Base-by-base conservation (phyloP, 2,113 vertebrate genomes). In the Accipiter cooperii region DNA sequence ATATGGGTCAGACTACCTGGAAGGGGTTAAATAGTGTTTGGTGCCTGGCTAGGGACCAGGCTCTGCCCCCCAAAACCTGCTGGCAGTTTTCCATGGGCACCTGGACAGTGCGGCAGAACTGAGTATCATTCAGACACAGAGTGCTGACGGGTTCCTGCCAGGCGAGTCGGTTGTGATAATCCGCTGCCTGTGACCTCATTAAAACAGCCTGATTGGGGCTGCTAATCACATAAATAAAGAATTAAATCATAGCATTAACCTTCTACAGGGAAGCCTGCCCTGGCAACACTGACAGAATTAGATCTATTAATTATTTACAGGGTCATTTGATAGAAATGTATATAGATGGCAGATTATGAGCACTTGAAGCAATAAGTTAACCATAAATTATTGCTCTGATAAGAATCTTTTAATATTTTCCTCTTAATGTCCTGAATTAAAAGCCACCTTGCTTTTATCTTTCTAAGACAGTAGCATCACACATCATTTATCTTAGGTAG, bases 231-330 rank as follows among this genome's bases (percentile, higher is more conserved):
- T 92, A 97, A 96, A 96, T 95, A 96, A 97, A 96, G 91, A 93
- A 97, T 95, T 93, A 96, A 97, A 92, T 96, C 79, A 97, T 73
- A 92, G 93, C 94, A 97, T 96, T 96, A 97, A 96, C 94, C 91
- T 96, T 97, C 91, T 91, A 78, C 91, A 94, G 93, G 87, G 87
- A 96, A 97, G 93, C 89, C 95, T 96, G 94, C 94, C 93, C 94
- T 94, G 83, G 89, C 58, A 95, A 93, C 87, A 84, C 83, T 94
- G 85, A 66, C 80, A 94, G 94, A 95, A 97, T 97, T 97, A 97
- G 95, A 89, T 84, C 87, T 85, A 96, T 97, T 95, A 97, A 97
- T 97, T 97, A 97, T 97, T 96, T 95, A 97, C 77, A 84, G 93
- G 87, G 90, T 95, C 94, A 93, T 94, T 97, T 95, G 90, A 94